Evolutionary conservation across 2,888 invertebrate species (phyloP).

Genomic region (Cataglyphis albicans): DNA sequence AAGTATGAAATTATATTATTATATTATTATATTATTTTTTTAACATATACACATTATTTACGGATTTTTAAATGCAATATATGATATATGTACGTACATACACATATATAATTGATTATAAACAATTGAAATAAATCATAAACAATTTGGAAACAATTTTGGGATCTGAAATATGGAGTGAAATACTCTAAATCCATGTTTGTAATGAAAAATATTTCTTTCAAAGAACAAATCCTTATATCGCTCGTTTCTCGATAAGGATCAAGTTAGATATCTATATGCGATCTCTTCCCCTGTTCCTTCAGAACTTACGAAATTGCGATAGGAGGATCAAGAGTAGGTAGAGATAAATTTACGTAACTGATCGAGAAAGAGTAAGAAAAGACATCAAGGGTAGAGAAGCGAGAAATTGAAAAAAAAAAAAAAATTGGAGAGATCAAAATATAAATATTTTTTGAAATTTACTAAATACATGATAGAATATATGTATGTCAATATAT

Average conservation of each 20-base stretch:
- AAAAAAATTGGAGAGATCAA: not conserved
- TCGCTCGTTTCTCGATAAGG: conserved; percentile 25
- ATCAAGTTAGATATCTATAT: conserved; percentile 6
- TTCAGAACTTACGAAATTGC: conserved; percentile 30
- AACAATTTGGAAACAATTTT: not conserved
- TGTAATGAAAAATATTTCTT: conserved; percentile 19
- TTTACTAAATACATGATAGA: not conserved
- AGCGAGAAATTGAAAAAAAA: conserved; percentile 36
- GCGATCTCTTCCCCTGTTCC: conserved; percentile 31
- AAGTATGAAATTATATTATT: not conserved
- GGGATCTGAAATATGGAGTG: not conserved
- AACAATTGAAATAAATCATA: not conserved
- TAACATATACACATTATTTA: not conserved
- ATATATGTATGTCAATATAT: not conserved
- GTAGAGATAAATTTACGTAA: conserved; percentile 45
- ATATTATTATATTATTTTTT: not conserved
- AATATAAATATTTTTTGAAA: conserved; percentile 4
- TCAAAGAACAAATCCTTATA: conserved; percentile 30
- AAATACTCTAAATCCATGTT: not conserved
- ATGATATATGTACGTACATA: not conserved
- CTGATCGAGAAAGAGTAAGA: conserved; percentile 23
- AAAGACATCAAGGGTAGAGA: conserved; percentile 1
- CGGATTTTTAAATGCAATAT: not conserved
- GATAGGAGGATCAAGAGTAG: conserved; percentile 29
- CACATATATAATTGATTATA: not conserved